Evolutionary conservation across 2,113 vertebrate species (phyloP), one percentile per base, ranked within the genome.

Genomic region (Ranitomeya imitator): DNA sequence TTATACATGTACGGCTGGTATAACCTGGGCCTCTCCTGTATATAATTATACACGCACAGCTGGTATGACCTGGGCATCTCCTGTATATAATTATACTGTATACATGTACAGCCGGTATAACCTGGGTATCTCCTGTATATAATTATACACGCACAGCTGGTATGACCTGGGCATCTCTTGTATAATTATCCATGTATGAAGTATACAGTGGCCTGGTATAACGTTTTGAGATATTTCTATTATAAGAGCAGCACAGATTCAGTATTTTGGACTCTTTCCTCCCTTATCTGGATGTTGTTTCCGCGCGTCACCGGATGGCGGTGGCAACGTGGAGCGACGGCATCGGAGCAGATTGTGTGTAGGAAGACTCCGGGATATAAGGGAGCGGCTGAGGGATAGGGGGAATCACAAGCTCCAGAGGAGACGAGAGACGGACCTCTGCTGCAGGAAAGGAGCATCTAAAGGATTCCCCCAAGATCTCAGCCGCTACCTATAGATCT

Each of bases 291-390:
- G 71, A 74, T 45, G 15, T 18, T 14, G 7, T 14, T 73, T 73
- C 4, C 65, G 11, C 55, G 7, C 71, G 71, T 74, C 71, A 74
- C 3, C 71, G 31, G 31, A 18, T 74, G 1, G 71, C 37, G 15
- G 31, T 19, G 71, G 71, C 19, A 31, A 19, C 15, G 19, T 14
- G 71, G 45, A 45, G 15, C n/a, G 26, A 7, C 45, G 71, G 71
- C 2, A 74, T 74, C 37, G 9, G 71, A 74, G 37, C 71, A 74
- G 71, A 74, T 74, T 74, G 71, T 74, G 71, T 74, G 71, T 74
- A 74, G 71, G 71, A 74, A 74, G 71, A 15, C 3, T 0, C 71
- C 9, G 71, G 31, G 71, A 74, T 74, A 74, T 74, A 74, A 74
- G 16, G 37, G 31, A 71, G 6, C 3, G n/a, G 37, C 16, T 19